These are phyloP conservation scores for Xylocampa areola DNA, from an alignment of 2,888 invertebrate genomes.

Conservation along the genomic window DNA sequence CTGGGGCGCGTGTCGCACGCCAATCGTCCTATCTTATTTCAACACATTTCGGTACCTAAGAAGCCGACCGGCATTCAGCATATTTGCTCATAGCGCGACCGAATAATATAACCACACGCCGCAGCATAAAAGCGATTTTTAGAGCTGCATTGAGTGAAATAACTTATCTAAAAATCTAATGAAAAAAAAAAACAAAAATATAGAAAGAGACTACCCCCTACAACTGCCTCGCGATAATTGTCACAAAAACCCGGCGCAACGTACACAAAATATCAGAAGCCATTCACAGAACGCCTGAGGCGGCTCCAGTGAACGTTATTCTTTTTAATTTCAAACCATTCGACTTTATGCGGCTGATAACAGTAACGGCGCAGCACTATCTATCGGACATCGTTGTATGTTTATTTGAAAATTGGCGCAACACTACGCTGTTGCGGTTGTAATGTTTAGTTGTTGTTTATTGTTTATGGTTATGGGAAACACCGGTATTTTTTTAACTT, in stretches of 20 bases:
- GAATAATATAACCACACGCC: too few species aligned
- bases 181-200: not conserved
- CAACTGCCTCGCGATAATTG: constrained; percentile 24
- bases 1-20: too few species aligned
- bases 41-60: too few species aligned
- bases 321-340: constrained; percentile 77
- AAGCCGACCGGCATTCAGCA: too few species aligned
- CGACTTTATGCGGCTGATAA: constrained; percentile 71
- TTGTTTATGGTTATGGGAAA: constrained; percentile 12
- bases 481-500: too few species aligned
- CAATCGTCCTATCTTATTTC: too few species aligned
- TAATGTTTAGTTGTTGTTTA: constrained; percentile 49
- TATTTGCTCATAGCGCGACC: too few species aligned
- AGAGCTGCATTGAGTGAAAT: too few species aligned
- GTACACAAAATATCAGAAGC: constrained; percentile 52
- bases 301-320: constrained; percentile 68
- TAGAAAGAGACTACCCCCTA: not conserved
- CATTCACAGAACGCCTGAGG: constrained; percentile 52
- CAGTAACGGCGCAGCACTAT: constrained; percentile 61
- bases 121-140: too few species aligned
- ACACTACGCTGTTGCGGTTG: constrained; percentile 32
- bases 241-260: constrained; percentile 25
- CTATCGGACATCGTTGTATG: constrained; percentile 71
- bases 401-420: constrained; percentile 74
- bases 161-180: too few species aligned